phyloP scores from a whole-genome alignment of 1,140 invertebrate genomes.

The Schmidtea mediterranea region DNA sequence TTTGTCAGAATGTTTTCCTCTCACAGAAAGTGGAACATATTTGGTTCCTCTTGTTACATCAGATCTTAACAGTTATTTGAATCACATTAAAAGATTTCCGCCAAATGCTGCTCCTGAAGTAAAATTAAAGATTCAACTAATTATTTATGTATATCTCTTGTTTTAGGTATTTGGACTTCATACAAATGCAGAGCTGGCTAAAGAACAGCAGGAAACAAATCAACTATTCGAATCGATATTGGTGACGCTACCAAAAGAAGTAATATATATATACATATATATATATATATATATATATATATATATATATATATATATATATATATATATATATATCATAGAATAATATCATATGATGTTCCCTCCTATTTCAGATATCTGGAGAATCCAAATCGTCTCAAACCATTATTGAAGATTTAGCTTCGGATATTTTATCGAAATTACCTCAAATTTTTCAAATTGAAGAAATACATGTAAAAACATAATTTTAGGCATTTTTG shows the following conservation, averaged over 20 bases:
- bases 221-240: conserved; percentile 26
- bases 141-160: not conserved
- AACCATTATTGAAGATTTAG: conserved; percentile 23
- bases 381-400: conserved; percentile 23
- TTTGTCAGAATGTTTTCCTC: conserved; percentile 31
- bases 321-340: too few species aligned
- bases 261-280: too few species aligned
- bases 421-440: conserved; percentile 24
- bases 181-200: conserved; percentile 27
- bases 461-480: conserved; percentile 31
- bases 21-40: conserved; percentile 37
- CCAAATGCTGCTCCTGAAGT: conserved; percentile 25
- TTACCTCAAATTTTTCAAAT: conserved; percentile 25
- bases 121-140: not conserved
- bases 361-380: too few species aligned
- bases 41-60: conserved; percentile 39
- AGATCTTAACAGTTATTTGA: conserved; percentile 37
- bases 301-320: too few species aligned
- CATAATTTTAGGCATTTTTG: conserved; percentile 37
- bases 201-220: conserved; percentile 26
- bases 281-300: too few species aligned
- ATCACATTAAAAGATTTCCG: conserved; percentile 42
- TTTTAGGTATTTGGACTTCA: conserved; percentile 26
- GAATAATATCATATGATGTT: too few species aligned
- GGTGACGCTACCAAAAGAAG: conserved; percentile 43